Base-by-base conservation (phyloP, 2,797 vertebrate species). In the Chlorospingus semifuscus region DNA sequence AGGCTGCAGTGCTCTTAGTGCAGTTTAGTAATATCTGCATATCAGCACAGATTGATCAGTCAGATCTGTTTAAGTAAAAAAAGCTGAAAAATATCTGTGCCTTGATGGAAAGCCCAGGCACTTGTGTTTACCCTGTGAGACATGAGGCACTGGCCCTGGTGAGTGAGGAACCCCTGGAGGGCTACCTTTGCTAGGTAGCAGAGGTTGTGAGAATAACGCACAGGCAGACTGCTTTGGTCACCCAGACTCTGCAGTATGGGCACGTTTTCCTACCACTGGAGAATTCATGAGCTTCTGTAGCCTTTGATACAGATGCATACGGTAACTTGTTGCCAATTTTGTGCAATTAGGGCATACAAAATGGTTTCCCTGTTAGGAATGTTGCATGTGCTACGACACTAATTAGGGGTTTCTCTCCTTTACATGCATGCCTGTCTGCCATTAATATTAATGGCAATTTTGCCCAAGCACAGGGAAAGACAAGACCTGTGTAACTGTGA, bases 281-380 rank as follows among this genome's bases (percentile, higher is more conserved):
- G 85, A 96, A 96, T 97, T 95, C 84, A 66, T 65, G 79, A 89
- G 86, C 77, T 87, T 92, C 72, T 97, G 87, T 72, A 96, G 93
- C 91, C 91, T 94, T 94, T 97, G 92, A 92, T 86, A 96, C 60
- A 93, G 92, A 96, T 87, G 87, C 90, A 88, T 63, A 84, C 41
- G 77, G 95, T 78, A 93, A 97, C 97, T 96, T 97, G 96, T 96
- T 97, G 93, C 95, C 93, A 96, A 89, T 96, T 97, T 96, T 89
- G 92, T 94, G 94, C 89, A 97, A 97, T 97, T 97, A 97, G 94
- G 95, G 95, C 94, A 84, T 97, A 97, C 97, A 97, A 97, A 97
- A 96, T 96, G 97, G 96, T 97, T 94, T 97, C 96, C 95, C 94
- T 94, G 96, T 95, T 97, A 94, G 89, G 93, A 96, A 94, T 82